Base-by-base conservation (phyloP, 2,113 vertebrate species). In the Calyptomena viridis region DNA sequence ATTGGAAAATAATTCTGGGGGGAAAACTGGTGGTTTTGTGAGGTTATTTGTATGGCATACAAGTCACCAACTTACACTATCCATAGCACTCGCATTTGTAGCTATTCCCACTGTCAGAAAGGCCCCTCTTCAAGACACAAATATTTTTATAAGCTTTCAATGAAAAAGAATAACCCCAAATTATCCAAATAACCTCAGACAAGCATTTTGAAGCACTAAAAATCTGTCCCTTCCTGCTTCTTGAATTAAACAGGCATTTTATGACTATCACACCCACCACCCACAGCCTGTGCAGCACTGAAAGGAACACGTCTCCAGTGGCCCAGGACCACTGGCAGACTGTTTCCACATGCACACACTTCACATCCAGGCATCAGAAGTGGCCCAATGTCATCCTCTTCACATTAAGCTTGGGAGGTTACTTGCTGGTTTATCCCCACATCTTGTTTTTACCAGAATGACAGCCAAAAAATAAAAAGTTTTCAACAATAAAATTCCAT, bases 401-500 rank as follows among this genome's bases (percentile, higher is more conserved):
- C 39, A 56, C 4, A 3, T 16, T 55, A 85, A 76, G 15, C 7
- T 18, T 63, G 19, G 27, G 16, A 66, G 15, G 7, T 53, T 63
- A 42, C 5, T 42, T n/a, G 8, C 19, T 64, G 53, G 0, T 17
- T 66, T 80, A 71, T 24, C 2, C 22, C 22, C 18, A 39, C 25
- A 55, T 55, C 22, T n/a, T 74, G 37, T 23, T 39, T 77, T 74
- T 22, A 39, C 8, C 23, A 12, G 25, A 58, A 94, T 16, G 28
- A 5, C 17, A 60, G 30, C 1, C 23, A 40, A 62, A 46, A 37
- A 37, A n/a, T 21, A 4, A 0, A 0, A 16, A 25, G 24, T 19
- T 82, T 64, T 62, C 37, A 85, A 28, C 17, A 53, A 25, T 21
- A 11, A 72, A 77, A 11, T 13, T 76, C 30, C 9, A 25, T 58